Conservation (phyloP, 2,113 vertebrate species). For the Rissa tridactyla region DNA sequence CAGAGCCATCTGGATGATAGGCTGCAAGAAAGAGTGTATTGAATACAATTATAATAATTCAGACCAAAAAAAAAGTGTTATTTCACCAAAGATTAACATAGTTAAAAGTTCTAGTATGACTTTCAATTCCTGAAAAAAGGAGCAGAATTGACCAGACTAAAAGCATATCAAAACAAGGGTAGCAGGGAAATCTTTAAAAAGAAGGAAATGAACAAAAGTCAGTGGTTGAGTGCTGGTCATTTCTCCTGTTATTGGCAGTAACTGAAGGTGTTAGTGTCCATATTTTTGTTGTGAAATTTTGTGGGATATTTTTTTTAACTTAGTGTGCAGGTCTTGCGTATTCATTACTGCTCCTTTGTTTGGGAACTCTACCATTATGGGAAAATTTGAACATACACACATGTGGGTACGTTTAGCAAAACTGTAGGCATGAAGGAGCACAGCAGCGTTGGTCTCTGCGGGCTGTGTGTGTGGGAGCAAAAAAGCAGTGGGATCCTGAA, state of each 20-base stretch:
- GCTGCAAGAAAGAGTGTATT: not conserved
- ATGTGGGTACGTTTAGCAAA: not conserved
- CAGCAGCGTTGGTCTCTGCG: accelerated
- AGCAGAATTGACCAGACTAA: not conserved
- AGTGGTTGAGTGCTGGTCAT: not conserved
- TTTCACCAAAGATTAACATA: conserved; percentile 11
- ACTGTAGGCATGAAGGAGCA: not conserved
- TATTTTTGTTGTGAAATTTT: not conserved
- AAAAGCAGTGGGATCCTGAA: not conserved
- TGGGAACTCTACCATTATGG: not conserved
- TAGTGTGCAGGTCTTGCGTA: not conserved
- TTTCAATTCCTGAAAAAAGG: conserved; percentile 2
- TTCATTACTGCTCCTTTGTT: not conserved
- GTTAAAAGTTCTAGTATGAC: not conserved
- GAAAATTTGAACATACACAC: not conserved
- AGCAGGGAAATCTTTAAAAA: not conserved
- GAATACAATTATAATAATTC: conserved; percentile 43
- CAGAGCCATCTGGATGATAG: not conserved
- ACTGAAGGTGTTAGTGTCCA: too few relatives aligned
- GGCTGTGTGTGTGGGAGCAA: accelerated
- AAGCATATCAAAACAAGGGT: not conserved
- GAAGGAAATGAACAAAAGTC: not conserved
- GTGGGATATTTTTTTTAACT: not conserved
- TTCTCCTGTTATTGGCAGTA: not conserved
- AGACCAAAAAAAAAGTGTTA: not conserved